These are phyloP conservation scores for Notamacropus eugenii DNA, from an alignment of 2,797 vertebrate genomes.

Conservation along the genomic window DNA sequence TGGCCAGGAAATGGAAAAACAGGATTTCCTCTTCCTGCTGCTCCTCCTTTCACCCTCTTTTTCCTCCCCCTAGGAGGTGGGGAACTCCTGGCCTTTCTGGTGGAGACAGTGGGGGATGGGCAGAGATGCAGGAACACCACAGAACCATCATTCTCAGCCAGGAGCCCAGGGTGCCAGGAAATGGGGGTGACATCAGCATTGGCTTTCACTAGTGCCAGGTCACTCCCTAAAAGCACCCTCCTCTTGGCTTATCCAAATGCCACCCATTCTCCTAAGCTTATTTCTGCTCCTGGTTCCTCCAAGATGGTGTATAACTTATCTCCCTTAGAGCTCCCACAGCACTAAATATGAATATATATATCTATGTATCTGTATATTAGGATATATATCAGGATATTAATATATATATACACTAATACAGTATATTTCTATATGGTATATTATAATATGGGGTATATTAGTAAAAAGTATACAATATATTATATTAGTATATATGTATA, in stretches of 20 bases:
- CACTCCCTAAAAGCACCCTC: background rate
- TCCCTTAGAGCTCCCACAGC: background rate
- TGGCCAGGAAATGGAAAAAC: slow-evolving; percentile 76
- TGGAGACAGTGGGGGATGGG: slow-evolving; percentile 29
- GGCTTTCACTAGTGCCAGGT: background rate
- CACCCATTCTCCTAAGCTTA: background rate
- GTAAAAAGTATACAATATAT: too few relatives aligned
- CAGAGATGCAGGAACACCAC: slow-evolving; percentile 40
- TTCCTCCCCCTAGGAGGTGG: background rate
- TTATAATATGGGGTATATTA: too few relatives aligned
- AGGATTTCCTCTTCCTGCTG: slow-evolving; percentile 73
- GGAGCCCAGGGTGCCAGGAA: background rate
- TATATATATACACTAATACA: too few relatives aligned
- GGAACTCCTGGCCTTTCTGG: slow-evolving; percentile 61
- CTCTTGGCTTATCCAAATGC: background rate
- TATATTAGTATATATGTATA: too few relatives aligned
- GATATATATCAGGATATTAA: too few relatives aligned
- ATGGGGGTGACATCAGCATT: background rate
- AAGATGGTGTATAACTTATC: background rate
- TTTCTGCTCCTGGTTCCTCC: background rate
- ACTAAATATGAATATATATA: background rate
- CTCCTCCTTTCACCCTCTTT: background rate
- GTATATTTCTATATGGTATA: too few relatives aligned
- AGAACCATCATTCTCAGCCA: slow-evolving; percentile 15
- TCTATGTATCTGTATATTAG: too few relatives aligned